Evolutionary conservation across 1,140 invertebrate species (phyloP), one percentile per base, ranked within the genome.

Genomic region (Drosophila jambulina): DNA sequence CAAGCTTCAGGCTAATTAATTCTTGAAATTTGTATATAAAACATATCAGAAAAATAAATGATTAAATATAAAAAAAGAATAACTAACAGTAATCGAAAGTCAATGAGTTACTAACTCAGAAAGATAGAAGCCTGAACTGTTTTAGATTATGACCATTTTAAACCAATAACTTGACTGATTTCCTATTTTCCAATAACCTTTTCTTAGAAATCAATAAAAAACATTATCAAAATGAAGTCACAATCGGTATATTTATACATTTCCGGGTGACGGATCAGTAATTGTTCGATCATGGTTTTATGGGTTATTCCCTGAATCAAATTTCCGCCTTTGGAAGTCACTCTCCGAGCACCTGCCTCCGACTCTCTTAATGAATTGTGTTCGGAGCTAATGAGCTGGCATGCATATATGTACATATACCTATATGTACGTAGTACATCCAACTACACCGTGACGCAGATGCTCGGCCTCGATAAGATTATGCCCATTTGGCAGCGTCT

Each of bases 401-500:
- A 38, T 54, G 51, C 51, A 54, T 17, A 53, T 10, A 34, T 21
- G 8, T 10, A 19, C 13, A 8, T 34, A 34, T 4, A 29, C 29
- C 1, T 4, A 1, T 32, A 13, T 34, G 12, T 36, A 13, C 34
- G 13, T 36, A 36, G 34, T 12, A 43, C 9, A 19, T 10, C 4
- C 10, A 15, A 46, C 27, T 12, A 53, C 27, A 21, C 2, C 3
- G 7, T 56, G 53, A 38, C 53, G 21, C 53, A 25, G 29, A 62
- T 54, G 34, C 34, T 54, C 13, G 8, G 25, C 8, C 25, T 43
- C 38, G 57, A 59, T 59, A 59, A 59, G 57, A 59, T 59, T 59
- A 59, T 59, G 23, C 3, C 34, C 32, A 23, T 40, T 23, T 51
- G 32, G 19, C 32, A 36, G 51, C 15, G 34, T 56, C 23, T 27